These are phyloP conservation scores for Onychostruthus taczanowskii DNA, from an alignment of 2,113 vertebrate genomes.

Conservation along the genomic window DNA sequence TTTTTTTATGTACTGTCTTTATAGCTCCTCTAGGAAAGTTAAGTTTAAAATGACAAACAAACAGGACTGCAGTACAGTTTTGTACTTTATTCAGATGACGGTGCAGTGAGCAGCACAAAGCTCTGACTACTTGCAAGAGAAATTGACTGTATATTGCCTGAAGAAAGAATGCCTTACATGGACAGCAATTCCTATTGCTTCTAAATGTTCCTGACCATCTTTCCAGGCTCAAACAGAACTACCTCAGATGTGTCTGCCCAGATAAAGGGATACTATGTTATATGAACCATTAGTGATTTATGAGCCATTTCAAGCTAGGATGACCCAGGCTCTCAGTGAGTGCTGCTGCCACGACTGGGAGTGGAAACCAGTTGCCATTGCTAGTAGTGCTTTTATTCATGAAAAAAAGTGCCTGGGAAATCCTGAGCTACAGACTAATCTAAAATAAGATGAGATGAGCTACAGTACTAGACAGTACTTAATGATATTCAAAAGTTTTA, in stretches of 20 bases:
- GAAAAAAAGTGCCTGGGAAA: not conserved
- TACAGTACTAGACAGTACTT: not conserved
- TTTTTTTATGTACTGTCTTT: not conserved
- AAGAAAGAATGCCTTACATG: not conserved
- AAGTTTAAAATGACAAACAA: not conserved
- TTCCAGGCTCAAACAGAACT: not conserved
- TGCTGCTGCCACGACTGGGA: not conserved
- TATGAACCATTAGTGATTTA: not conserved
- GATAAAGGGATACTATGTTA: not conserved
- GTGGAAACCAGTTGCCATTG: not conserved
- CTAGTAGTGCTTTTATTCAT: not conserved
- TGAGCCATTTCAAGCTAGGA: not conserved
- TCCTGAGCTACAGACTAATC: not conserved
- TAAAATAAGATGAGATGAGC: not conserved
- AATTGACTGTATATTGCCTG: not conserved
- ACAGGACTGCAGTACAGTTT: not conserved
- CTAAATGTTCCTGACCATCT: not conserved
- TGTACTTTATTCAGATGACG: not conserved
- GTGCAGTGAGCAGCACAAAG: not conserved
- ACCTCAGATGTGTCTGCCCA: not conserved
- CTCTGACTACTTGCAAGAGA: not conserved
- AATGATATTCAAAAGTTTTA: not conserved
- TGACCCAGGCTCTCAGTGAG: not conserved
- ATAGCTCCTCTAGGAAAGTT: not conserved
- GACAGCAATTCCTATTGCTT: not conserved